Base-by-base conservation (phyloP, 1,140 invertebrate species). In the Bactericera cockerelli region DNA sequence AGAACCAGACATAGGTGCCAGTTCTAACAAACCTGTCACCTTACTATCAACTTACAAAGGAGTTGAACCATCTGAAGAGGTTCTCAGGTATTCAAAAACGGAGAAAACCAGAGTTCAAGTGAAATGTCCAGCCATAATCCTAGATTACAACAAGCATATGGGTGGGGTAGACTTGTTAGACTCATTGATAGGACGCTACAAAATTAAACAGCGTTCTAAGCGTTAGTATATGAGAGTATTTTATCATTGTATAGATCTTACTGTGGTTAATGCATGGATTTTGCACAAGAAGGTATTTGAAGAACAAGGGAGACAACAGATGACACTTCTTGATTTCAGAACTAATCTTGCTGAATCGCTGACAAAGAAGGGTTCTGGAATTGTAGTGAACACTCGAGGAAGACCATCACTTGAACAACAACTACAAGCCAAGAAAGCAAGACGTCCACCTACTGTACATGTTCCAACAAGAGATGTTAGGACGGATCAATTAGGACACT, bases 401-500 rank as follows among this genome's bases (percentile, higher is more conserved):
- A 36, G 33, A 11, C 10, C 33, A 36, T 10, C 10, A 36, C 16
- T 16, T 11, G 16, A 36, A 36, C 33, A 36, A 16, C 33, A 10
- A 10, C 33, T 36, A 16, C 10, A 36, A 16, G 16, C 10, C 10
- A 36, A 11, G 33, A 36, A 16, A 16, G 16, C 33, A 36, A 36
- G 10, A 16, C 10, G 10, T 36, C 33, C 33, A 36, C 10, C 33
- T 36, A 11, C 33, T 11, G 33, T 16, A 36, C n/a, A n/a, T n/a
- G n/a, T n/a, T n/a, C n/a, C n/a, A n/a, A n/a, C n/a, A n/a, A n/a
- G n/a, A n/a, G n/a, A n/a, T n/a, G 16, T 36, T 11, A 36, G 16
- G 16, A 36, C 33, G 16, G 33, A 36, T 36, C 10, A 16, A 36
- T 36, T n/a, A n/a, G n/a, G 38, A 39, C 60, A 64, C 58, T 65